Evolutionary conservation across 2,113 vertebrate species (phyloP), one percentile per base, ranked within the genome.

Genomic region (Emydura subglobosa): DNA sequence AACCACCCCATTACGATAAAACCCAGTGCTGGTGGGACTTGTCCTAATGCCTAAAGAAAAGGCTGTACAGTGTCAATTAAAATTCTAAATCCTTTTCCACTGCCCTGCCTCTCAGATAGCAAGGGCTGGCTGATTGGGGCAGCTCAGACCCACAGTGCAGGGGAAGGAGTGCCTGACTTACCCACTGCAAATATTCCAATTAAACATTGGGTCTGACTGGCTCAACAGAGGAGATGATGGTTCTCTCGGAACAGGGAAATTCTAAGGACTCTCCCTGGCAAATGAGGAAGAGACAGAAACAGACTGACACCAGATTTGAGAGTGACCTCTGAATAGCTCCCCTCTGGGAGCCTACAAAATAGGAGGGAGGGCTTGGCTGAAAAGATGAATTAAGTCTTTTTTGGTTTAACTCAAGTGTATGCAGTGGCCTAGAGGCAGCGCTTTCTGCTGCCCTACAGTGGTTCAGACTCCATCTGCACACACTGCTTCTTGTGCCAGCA

Each of bases 191-290:
- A 39, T 8, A 1, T 1, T 53, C 74, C 31, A 85, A 53, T 4
- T 81, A 44, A 0, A 0, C 31, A 78, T 2, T 39, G 29, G 17
- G 3, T 10, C 72, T 16, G 83, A 51, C 0, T 1, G 89, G 25
- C 21, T 49, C 76, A 42, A 49, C 39, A 82, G 55, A 93, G 3
- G 14, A 82, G 78, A 54, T 6, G 87, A 78, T 22, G 24, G 65
- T 57, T 76, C 79, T 89, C 47, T 74, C 44, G 17, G 83, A 50
- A 57, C n/a, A 90, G 78, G 21, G 31, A 29, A 29, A 14, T 25
- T 13, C 42, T 81, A 78, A 25, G 24, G 3, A 76, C 21, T 76
- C 39, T 42, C 39, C 25, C 72, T 76, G 72, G 81, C 39, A 61
- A 42, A 24, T 0, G 19, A 10, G 65, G 34, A 68, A 21, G 10